Conservation (phyloP, 2,113 vertebrate species). For the Dipodomys ordii region DNA sequence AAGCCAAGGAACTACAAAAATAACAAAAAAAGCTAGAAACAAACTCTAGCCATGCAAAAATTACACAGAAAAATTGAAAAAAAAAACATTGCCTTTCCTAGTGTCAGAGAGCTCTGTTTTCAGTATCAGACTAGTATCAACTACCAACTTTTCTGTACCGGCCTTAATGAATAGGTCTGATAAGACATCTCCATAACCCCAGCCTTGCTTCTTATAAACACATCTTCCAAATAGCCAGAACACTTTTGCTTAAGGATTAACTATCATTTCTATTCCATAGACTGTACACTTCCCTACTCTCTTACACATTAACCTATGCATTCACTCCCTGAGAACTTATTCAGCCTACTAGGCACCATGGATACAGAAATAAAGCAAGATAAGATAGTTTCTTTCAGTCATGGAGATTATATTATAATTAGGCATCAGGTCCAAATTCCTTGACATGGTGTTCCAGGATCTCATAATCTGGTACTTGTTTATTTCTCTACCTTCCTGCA, state of each 20-base stretch:
- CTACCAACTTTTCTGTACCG: not conserved
- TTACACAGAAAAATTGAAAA: not conserved
- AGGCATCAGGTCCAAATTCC: not conserved
- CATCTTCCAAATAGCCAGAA: not conserved
- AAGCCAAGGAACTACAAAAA: not conserved
- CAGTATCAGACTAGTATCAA: not conserved
- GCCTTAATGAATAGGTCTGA: not conserved
- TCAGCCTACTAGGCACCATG: not conserved
- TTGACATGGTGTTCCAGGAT: not conserved
- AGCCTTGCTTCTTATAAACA: not conserved
- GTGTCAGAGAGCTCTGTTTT: not conserved
- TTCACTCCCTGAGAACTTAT: not conserved
- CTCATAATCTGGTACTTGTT: not conserved
- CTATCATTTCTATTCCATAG: no score
- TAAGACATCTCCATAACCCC: not conserved
- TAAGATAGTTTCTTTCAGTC: not conserved
- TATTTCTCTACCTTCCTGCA: not conserved
- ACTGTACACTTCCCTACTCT: not conserved
- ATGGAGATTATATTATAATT: not conserved
- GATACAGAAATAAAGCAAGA: not conserved
- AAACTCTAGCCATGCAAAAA: not conserved
- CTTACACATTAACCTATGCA: no score
- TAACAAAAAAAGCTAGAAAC: not conserved
- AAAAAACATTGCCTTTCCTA: not conserved
- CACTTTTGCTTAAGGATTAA: slow-evolving; percentile 14